Percentiles rank a stretch among this genome's conserved stretches.
Evolutionary conservation across 30 jellyfish, hydroid and myxozoan species (phyloP).

Genomic region (Turritopsis dohrnii): DNA sequence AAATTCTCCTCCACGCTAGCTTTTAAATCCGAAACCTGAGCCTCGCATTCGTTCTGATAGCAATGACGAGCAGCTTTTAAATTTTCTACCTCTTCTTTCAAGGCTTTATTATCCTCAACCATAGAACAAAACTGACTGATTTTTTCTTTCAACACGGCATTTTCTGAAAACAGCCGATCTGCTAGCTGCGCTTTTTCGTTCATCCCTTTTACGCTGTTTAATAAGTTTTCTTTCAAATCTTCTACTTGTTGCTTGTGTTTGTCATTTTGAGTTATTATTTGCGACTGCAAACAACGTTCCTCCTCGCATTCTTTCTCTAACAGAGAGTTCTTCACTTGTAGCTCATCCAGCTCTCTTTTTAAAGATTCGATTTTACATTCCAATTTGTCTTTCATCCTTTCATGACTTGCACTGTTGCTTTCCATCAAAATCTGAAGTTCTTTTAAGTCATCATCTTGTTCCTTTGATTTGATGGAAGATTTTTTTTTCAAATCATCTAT

Average conservation of each 20-base stretch:
- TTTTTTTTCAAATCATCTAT: neutral
- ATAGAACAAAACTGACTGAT: neutral
- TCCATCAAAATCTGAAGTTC: neutral
- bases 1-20: neutral
- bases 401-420: neutral
- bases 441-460: neutral
- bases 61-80: neutral
- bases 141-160: neutral
- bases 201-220: neutral
- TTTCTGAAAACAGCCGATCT: neutral
- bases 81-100: neutral
- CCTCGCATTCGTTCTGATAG: neutral
- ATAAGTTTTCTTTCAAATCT: neutral
- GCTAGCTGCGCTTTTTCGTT: neutral
- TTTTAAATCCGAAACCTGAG: neutral
- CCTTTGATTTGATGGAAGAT: neutral
- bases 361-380: neutral
- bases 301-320: slow-evolving; percentile 6
- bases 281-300: neutral
- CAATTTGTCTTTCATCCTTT: neutral
- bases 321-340: neutral
- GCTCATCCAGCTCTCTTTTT: neutral
- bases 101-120: neutral
- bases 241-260: neutral
- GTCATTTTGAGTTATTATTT: neutral